A percentile compares a stretch with the other conserved stretches of the same genome.
Evolutionary conservation across 2,797 vertebrate genomes (phyloP).

Genomic region (Lagorchestes hirsutus): DNA sequence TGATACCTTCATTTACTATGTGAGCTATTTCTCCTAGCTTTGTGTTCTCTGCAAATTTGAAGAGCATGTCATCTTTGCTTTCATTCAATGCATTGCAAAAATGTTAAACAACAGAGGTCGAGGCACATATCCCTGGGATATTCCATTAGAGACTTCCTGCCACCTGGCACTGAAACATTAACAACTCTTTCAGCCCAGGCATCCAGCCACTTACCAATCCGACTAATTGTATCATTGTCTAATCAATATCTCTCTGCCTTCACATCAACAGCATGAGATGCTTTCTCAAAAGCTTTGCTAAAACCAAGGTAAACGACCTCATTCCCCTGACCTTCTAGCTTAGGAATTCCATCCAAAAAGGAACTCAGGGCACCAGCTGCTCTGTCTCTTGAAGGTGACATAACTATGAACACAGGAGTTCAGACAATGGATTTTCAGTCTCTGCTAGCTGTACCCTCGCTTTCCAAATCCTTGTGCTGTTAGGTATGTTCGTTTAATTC

Average conservation of each 20-base stretch:
- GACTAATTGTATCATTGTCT: not conserved
- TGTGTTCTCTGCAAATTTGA: not conserved
- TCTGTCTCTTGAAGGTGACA: not conserved
- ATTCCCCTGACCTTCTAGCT: not conserved
- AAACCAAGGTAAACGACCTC: not conserved
- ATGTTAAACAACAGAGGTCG: not conserved
- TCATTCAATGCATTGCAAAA: not conserved
- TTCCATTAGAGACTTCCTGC: not conserved
- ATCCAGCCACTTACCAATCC: not conserved
- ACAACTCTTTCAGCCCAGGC: not conserved
- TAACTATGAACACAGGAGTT: not conserved
- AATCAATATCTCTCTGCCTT: not conserved
- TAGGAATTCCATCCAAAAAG: not conserved
- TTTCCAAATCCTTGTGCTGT: not conserved
- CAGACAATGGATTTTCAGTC: not conserved
- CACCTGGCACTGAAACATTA: not conserved
- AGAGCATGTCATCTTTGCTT: not conserved
- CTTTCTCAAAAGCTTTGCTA: not conserved
- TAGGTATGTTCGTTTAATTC: not conserved
- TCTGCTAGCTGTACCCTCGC: not conserved
- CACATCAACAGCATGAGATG: not conserved
- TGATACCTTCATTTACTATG: not conserved
- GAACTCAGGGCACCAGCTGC: not conserved
- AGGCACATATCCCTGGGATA: not conserved
- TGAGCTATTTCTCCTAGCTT: not conserved